Evolutionary conservation across 1,140 invertebrate genomes (phyloP).

Genomic region (Andricus grossulariae): DNA sequence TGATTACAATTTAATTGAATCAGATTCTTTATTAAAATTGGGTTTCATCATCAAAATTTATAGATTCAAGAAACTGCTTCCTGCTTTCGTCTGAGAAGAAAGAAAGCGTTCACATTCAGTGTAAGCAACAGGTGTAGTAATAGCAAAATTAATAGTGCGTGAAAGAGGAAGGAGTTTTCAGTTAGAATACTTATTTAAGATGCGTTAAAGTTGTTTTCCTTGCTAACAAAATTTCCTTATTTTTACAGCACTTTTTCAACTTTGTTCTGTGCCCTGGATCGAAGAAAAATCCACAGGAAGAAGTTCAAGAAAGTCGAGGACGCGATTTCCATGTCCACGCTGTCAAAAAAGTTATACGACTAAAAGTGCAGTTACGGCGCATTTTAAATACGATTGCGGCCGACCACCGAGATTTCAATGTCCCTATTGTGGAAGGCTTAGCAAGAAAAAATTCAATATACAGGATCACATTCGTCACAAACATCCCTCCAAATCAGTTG

Average conservation of each 20-base stretch:
- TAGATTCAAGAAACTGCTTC: too few species aligned
- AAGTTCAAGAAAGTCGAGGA: constrained; percentile 52
- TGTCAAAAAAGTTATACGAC: constrained; percentile 79
- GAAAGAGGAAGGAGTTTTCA: too few species aligned
- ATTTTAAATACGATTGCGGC: constrained; percentile 78
- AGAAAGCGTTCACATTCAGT: too few species aligned
- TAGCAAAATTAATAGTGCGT: too few species aligned
- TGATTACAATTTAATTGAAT: not conserved
- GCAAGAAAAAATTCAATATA: constrained; percentile 75
- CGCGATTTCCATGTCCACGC: constrained; percentile 73
- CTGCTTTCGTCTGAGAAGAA: too few species aligned
- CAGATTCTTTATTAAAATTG: too few species aligned
- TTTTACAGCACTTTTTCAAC: constrained; percentile 65
- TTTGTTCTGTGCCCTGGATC: constrained; percentile 56
- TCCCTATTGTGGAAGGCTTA: constrained; percentile 72
- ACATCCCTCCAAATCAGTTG: constrained; percentile 55
- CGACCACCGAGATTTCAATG: constrained; percentile 73
- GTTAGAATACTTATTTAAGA: too few species aligned
- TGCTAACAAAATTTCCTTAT: constrained; percentile 45
- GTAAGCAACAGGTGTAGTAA: too few species aligned
- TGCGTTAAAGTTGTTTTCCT: not conserved
- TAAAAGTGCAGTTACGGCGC: constrained; percentile 77
- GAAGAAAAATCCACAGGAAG: constrained; percentile 53
- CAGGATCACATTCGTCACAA: constrained; percentile 71
- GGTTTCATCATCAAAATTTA: too few species aligned